Evolutionary conservation across 2,797 vertebrate species (phyloP).

Genomic region (Micrastur ruficollis): DNA sequence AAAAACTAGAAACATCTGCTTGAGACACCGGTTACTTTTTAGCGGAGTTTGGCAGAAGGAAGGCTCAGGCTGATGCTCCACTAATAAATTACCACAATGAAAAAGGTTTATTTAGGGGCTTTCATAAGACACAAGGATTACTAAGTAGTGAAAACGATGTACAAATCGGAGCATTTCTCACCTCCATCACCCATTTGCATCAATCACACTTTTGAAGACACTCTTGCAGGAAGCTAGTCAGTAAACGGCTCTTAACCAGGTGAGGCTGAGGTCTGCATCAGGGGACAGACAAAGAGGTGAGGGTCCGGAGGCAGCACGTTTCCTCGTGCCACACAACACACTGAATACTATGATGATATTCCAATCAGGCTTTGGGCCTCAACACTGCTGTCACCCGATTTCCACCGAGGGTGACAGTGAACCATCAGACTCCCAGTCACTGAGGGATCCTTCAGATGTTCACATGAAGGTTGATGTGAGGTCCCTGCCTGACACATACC

Average conservation of each 20-base stretch:
- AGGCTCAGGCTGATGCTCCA: not conserved
- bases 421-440: not conserved
- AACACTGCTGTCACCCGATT: not conserved
- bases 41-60: not conserved
- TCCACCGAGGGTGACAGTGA: fast-evolving
- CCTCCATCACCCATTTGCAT: not conserved
- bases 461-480: fast-evolving
- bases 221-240: not conserved
- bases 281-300: not conserved
- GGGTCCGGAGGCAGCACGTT: not conserved
- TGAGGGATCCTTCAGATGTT: not conserved
- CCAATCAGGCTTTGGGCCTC: not conserved
- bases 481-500: not conserved
- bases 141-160: not conserved
- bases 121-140: not conserved
- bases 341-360: not conserved
- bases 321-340: not conserved
- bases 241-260: not conserved
- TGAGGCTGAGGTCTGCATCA: not conserved
- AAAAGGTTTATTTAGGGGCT: not conserved
- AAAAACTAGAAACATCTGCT: not conserved
- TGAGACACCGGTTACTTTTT: not conserved
- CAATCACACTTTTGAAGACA: not conserved
- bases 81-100: not conserved
- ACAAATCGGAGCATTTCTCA: not conserved